Base-by-base conservation (phyloP, 2,888 invertebrate species). In the Netelia virgata region DNA sequence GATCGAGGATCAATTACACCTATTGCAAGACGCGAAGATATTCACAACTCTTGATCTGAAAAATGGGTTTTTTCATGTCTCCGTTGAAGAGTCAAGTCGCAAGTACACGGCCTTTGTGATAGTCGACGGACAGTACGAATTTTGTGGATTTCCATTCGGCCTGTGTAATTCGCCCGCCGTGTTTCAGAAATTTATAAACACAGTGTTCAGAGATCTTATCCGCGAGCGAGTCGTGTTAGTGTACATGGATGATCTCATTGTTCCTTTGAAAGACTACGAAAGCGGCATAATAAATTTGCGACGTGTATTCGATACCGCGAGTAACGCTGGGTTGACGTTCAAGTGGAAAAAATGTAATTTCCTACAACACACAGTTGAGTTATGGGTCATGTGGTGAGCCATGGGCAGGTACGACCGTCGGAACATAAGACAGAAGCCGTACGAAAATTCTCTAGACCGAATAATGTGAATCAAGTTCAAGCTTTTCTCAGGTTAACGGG, bases 131-230 rank as follows among this genome's bases (percentile, higher is more conserved):
- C 57, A 57, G 1, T 57, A 80, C 28, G 87, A 88, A 20, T 88
- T 88, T 50, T 14, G 57, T 0, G 59, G 59, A 50, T 78, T 84
- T 3, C 87, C 86, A 0, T 87, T 88, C 69, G 88, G 86, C 5
- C 23, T 86, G 0, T 81, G 86, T 23, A 87, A 86, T 20, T 84
- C 86, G 0, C 86, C 84, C 2, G 79, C 83, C 1, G 80, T 82
- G 0, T 86, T 86, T 47, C 83, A 75, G 36, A 75, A 55, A 61
- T 84, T 78, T 23, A 75, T 87, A 0, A 77, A 83, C 11, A 55
- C 41, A 0, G 78, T 86, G 8, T 82, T 72, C 47, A 14, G 50
- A 28, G 82, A 77, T 63, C 53, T 77, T 43, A 28, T 36, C 10
- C 23, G 47, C 9, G 50, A 47, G 8, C 43, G 72, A 0, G 72